These are phyloP conservation scores for Parauchenoglanis ngamensis DNA, from an alignment of 2,797 vertebrate genomes.

Conservation along the genomic window DNA sequence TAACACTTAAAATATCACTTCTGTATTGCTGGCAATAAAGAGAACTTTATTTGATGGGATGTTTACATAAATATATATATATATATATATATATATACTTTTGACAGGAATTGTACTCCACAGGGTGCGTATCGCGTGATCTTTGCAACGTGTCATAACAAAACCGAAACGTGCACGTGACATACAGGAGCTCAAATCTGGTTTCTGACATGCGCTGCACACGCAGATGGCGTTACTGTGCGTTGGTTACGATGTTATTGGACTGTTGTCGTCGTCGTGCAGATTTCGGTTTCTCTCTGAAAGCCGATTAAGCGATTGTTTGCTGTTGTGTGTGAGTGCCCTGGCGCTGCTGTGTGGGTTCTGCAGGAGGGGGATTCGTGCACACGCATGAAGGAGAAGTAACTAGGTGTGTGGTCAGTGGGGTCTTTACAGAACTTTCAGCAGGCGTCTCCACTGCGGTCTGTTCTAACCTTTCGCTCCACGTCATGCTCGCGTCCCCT, in stretches of 20 bases:
- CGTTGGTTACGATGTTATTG: too few relatives aligned
- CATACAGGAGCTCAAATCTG: not conserved
- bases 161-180: not conserved
- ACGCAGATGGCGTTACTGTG: not conserved
- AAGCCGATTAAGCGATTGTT: not conserved
- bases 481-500: not conserved
- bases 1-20: not conserved
- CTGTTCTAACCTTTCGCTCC: not conserved
- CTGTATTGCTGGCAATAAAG: not conserved
- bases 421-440: conserved; percentile 4
- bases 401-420: conserved; percentile 22
- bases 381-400: not conserved
- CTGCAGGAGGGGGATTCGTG: not conserved
- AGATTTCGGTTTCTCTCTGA: not conserved
- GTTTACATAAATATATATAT: too few relatives aligned
- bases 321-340: too few relatives aligned
- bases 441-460: not conserved
- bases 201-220: not conserved
- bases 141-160: not conserved
- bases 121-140: not conserved
- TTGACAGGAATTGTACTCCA: not conserved
- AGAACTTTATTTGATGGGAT: too few relatives aligned
- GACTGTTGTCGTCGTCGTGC: not conserved
- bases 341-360: not conserved
- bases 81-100: too few relatives aligned